Evolutionary conservation across 1,140 invertebrate genomes (phyloP), one percentile per base, ranked within the genome.

Genomic region (Muscidifurax raptorellus): DNA sequence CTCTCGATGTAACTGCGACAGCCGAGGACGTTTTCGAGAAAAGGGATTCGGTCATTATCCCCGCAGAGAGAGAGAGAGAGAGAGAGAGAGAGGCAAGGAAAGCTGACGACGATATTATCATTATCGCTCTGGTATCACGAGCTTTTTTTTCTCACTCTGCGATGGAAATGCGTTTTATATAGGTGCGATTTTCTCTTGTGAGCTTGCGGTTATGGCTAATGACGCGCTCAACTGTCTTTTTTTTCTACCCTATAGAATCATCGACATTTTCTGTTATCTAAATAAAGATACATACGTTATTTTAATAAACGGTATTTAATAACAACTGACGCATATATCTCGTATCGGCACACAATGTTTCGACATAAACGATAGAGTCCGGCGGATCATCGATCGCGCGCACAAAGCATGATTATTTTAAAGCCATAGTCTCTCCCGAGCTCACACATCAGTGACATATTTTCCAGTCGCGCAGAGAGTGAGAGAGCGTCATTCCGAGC

Each of bases 11-110:
- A 82, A 74, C 44, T 25, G 25, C 71, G 69, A 52, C 79, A 72
- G 40, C 27, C 28, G 77, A 18, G 18, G 66, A 80, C 66, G 40
- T 81, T 81, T 75, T 64, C 15, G 74, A 83, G 40, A 52, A 52
- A 71, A 67, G 27, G 64, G 59, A 59, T 36, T 74, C 67, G 76
- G 83, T 84, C 76, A 84, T 84, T 84, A 84, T 84, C 67, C 47
- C 4, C 47, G 30, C 2, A 22, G 10, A 28, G 74, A 27, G 22
- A 28, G n/a, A 32, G 28, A 52, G 30, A 2, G 2, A 12, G 6
- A 4, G 52, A 6, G 52, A 40, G 36, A 9, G 36, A 40, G 36
- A 40, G 10, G 36, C 36, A 40, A 40, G 36, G 36, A 7, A 18
- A 59, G 52, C 52, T 59, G 30, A 80, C 30, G 67, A 47, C 10